Evolutionary conservation across 2,888 invertebrate species (phyloP).

Genomic region (Stratiomys singularior): DNA sequence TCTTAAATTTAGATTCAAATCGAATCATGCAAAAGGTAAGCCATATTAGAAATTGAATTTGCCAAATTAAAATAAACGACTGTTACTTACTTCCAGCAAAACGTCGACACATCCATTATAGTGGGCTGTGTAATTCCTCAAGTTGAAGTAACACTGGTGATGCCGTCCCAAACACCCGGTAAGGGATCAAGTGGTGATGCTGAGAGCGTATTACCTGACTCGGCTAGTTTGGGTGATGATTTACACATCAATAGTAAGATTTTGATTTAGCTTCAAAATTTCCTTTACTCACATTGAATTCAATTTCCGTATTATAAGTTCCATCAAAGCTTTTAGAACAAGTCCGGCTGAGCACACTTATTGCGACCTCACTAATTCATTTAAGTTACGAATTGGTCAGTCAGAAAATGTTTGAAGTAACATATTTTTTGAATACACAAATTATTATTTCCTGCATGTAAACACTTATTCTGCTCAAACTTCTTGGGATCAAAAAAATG

Average conservation of each 20-base stretch:
- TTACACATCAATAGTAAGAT: constrained; percentile 71
- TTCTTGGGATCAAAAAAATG: no score
- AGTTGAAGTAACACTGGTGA: constrained; percentile 86
- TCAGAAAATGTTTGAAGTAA: no score
- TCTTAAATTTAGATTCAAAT: constrained; percentile 81
- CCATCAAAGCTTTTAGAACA: no score
- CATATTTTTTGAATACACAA: no score
- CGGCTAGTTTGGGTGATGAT: constrained; percentile 85
- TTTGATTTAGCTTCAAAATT: constrained; percentile 52
- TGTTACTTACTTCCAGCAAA: constrained; percentile 57
- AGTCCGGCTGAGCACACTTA: no score
- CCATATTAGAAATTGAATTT: constrained; percentile 28
- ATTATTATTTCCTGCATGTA: no score
- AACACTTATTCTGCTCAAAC: no score
- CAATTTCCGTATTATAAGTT: constrained; percentile 3
- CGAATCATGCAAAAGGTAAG: constrained; percentile 73
- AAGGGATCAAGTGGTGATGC: constrained; percentile 88
- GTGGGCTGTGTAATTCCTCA: constrained; percentile 85
- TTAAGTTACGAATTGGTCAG: no score
- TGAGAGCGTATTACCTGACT: constrained; percentile 86
- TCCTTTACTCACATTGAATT: constrained; percentile 37
- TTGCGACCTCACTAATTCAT: no score
- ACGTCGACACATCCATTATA: constrained; percentile 68
- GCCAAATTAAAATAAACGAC: background rate
- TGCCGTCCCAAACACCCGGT: constrained; percentile 84